Evolutionary conservation across 2,888 invertebrate species (phyloP), one percentile per base, ranked within the genome.

Genomic region (Drosophila dives): DNA sequence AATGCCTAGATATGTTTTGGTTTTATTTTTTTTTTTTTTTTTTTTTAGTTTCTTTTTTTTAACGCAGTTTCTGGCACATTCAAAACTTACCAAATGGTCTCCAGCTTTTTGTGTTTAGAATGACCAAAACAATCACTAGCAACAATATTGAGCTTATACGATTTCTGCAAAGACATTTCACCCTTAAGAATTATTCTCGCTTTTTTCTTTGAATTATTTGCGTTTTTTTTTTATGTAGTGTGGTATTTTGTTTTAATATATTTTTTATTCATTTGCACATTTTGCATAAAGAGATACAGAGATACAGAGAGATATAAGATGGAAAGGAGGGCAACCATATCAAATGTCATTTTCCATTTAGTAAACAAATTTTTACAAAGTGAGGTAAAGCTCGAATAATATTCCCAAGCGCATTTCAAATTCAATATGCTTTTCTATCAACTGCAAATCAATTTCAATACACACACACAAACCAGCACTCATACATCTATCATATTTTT

Each of bases 91-190:
- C 93, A 92, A 92, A 91, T 88, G 89, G 88, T 86, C 86, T 92
- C 92, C 92, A 90, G 92, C 91, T 91, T 91, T 91, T 89, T 91
- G 91, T 91, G 90, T 91, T 92, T 92, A 92, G 91, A 92, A 92
- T 92, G 92, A 92, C 92, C 92, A 92, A 92, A 92, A 92, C 92
- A 92, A 91, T 92, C 92, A 91, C 92, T 92, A 92, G 92, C 92
- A 92, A 92, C 92, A 92, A 92, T 86, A 92, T 91, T 92, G 92
- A 91, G 91, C 90, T 92, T 92, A 91, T 91, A 91, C 92, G 92
- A 91, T 91, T 96, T 96, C 96, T 96, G 96, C 95, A 96, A 95
- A 96, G 96, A 95, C 96, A 92, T 92, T 92, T 92, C 94, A 95
- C 95, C 95, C 95, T 95, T 93, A 89, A 92, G 91, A 92, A 92